Percentiles rank a stretch among this genome's conserved stretches.
phyloP scores from a whole-genome alignment of 1,140 invertebrate genomes.

The Tetramorium alpestre region DNA sequence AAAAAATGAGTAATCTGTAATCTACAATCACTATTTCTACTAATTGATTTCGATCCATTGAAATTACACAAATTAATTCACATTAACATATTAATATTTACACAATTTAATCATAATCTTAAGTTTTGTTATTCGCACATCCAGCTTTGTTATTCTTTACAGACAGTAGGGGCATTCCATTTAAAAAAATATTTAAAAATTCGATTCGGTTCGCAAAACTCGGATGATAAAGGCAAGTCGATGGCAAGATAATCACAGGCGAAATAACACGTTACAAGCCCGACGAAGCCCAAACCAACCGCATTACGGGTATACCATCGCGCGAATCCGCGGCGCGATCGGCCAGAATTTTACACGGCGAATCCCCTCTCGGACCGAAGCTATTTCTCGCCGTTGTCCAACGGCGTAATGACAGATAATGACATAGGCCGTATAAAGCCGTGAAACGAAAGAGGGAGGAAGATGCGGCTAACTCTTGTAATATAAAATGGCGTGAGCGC shows the following conservation, averaged over 20 bases:
- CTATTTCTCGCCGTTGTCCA: constrained; percentile 71
- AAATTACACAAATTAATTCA: neutral
- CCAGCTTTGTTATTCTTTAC: neutral
- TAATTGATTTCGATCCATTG: neutral
- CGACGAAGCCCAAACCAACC: constrained; percentile 13
- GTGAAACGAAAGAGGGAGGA: constrained; percentile 17
- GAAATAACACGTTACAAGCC: constrained; percentile 35
- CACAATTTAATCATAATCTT: neutral
- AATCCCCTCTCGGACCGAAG: constrained; percentile 31
- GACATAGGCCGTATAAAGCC: constrained; percentile 70
- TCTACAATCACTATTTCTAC: neutral
- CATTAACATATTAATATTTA: neutral
- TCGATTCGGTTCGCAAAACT: neutral
- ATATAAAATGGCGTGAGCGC: constrained; percentile 64
- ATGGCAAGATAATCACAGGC: constrained; percentile 16
- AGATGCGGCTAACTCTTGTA: constrained; percentile 62
- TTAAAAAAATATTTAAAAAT: neutral
- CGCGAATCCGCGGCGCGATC: constrained; percentile 40
- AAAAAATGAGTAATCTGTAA: neutral
- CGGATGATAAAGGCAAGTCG: neutral
- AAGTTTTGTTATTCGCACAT: neutral
- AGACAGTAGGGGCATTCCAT: neutral
- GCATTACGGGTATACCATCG: constrained; percentile 36
- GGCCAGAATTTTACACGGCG: constrained; percentile 57
- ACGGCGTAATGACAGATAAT: constrained; percentile 72